phyloP scores from a whole-genome alignment of 1,140 invertebrate species.

The Drosophila jambulina region DNA sequence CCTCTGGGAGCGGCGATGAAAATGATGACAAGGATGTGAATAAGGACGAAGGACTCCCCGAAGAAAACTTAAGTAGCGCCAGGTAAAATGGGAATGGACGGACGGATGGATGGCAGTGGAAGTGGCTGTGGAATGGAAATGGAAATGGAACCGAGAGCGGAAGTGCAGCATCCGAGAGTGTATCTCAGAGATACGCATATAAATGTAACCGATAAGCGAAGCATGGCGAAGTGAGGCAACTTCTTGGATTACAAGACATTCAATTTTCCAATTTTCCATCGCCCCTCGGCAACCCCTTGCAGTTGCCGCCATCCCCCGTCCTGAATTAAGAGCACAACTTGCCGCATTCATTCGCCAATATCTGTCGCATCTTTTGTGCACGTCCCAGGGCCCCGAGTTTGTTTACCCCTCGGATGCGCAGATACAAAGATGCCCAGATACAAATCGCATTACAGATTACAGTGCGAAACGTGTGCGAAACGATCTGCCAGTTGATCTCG shows the following conservation, averaged over 20 bases:
- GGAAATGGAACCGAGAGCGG: constrained; percentile 38
- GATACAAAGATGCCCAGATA: constrained; percentile 11
- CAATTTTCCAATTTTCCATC: constrained; percentile 29
- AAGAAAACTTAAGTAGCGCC: constrained; percentile 56
- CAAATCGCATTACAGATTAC: constrained; percentile 44
- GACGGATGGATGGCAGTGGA: constrained; percentile 6
- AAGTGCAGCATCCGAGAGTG: constrained; percentile 70
- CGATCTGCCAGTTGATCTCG: constrained; percentile 36
- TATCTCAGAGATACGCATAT: constrained; percentile 71
- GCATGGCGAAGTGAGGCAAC: constrained; percentile 40
- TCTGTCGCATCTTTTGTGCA: constrained; percentile 54
- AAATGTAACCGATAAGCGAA: constrained; percentile 70
- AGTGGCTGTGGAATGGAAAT: background rate
- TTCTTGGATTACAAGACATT: constrained; percentile 78
- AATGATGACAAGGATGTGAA: constrained; percentile 26
- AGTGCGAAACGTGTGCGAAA: constrained; percentile 34
- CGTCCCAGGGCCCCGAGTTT: constrained; percentile 25
- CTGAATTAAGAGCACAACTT: constrained; percentile 59
- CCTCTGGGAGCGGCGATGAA: constrained; percentile 68
- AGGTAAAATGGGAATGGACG: constrained; percentile 42
- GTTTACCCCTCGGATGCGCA: constrained; percentile 40
- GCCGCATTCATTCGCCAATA: constrained; percentile 51
- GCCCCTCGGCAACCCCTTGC: constrained; percentile 27
- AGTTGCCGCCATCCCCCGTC: constrained; percentile 1
- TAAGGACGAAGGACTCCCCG: constrained; percentile 48